Conservation (phyloP, 1,140 invertebrate species). For the Aporrectodea caliginosa region DNA sequence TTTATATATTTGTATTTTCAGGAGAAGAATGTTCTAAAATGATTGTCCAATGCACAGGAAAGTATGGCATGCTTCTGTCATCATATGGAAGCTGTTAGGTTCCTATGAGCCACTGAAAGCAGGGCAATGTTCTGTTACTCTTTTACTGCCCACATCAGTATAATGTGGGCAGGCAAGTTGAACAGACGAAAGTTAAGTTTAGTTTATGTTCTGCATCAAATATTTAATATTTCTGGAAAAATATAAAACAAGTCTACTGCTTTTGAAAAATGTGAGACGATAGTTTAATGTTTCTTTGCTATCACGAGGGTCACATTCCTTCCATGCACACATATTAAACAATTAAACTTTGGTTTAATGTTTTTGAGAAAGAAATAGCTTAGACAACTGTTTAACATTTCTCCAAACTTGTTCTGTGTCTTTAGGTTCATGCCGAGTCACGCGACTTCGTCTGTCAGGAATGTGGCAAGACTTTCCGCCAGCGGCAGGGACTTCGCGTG, state of each 20-base stretch:
- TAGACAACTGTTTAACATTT: neutral
- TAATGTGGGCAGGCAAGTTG: no score
- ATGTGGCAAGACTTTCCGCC: constrained; percentile 45
- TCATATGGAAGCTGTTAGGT: neutral
- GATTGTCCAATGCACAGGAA: neutral
- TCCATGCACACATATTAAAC: neutral
- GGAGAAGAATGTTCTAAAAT: neutral
- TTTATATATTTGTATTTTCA: neutral
- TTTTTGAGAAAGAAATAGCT: neutral
- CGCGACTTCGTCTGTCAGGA: constrained; percentile 43
- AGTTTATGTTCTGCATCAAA: no score
- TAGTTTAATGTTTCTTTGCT: neutral
- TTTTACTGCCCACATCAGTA: neutral
- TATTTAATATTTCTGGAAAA: neutral
- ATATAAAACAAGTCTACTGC: neutral
- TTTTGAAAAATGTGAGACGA: neutral
- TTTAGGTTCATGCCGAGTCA: constrained; percentile 42
- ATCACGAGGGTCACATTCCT: no score
- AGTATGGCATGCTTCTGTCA: neutral
- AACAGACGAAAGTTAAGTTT: no score
- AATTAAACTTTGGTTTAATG: no score
- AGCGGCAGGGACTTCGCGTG: constrained; percentile 42
- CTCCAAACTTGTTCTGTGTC: neutral
- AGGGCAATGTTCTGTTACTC: no score
- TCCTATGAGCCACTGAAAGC: neutral